phyloP scores from a whole-genome alignment of 2,797 vertebrate genomes.

The Gymnothorax reevesii region DNA sequence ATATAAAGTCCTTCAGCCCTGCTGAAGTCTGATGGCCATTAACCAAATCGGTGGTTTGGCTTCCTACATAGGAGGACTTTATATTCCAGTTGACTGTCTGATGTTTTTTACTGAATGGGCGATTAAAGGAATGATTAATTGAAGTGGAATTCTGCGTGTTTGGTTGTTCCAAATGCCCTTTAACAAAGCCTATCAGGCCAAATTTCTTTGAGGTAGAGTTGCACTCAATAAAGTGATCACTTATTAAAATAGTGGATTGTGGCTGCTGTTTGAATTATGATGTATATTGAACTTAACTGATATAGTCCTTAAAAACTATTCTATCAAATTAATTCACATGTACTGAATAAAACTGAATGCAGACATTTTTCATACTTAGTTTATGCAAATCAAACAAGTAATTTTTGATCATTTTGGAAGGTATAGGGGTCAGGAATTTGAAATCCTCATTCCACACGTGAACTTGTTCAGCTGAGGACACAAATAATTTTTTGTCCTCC shows the following conservation, averaged over 20 bases:
- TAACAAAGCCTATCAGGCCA: background rate
- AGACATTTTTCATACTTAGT: too few species aligned
- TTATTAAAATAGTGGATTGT: too few species aligned
- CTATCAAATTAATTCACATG: too few species aligned
- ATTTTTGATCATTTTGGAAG: too few species aligned
- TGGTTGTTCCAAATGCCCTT: background rate
- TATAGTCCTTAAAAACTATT: too few species aligned
- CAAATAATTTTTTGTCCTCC: background rate
- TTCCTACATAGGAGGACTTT: background rate
- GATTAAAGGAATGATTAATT: background rate
- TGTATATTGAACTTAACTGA: too few species aligned
- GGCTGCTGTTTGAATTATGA: too few species aligned
- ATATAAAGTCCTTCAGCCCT: background rate
- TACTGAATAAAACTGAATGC: too few species aligned
- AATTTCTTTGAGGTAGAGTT: background rate
- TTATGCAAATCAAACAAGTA: too few species aligned
- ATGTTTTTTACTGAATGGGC: background rate
- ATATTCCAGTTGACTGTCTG: background rate
- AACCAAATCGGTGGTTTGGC: background rate
- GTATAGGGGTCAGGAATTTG: background rate
- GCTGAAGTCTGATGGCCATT: background rate
- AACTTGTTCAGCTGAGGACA: background rate
- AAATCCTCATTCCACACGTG: background rate
- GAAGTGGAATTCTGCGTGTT: background rate
- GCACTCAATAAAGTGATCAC: too few species aligned